Evolutionary conservation across 1,140 invertebrate genomes (phyloP).

Genomic region (Drosophila grimshawi): DNA sequence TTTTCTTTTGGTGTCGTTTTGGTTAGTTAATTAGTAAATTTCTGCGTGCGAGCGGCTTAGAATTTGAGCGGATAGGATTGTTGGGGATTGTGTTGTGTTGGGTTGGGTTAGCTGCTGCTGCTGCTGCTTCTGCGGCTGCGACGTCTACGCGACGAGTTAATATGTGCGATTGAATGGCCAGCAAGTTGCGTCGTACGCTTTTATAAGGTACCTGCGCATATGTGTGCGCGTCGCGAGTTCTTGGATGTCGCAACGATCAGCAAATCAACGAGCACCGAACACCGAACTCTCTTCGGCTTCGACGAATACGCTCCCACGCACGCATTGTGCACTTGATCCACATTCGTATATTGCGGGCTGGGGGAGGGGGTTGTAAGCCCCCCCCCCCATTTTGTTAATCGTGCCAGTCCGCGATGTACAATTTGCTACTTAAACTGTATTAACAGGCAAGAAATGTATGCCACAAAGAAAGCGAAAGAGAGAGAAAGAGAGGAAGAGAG

Average conservation of each 20-base stretch:
- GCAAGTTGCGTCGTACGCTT: slow-evolving; percentile 22
- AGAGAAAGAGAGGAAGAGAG: background rate
- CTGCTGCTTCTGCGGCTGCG: slow-evolving; percentile 39
- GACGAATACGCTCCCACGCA: slow-evolving; percentile 33
- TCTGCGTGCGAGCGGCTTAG: slow-evolving; percentile 25
- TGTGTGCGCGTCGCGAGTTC: slow-evolving; percentile 37
- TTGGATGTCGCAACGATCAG: slow-evolving; percentile 29
- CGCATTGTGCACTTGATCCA: slow-evolving; percentile 44
- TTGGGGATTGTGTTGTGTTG: background rate
- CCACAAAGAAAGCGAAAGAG: background rate
- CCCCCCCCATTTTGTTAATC: slow-evolving; percentile 13
- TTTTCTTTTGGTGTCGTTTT: slow-evolving; percentile 19
- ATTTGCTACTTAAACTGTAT: slow-evolving; percentile 10
- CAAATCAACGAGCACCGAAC: background rate
- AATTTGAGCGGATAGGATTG: slow-evolving; percentile 4
- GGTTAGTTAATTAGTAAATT: slow-evolving; percentile 39
- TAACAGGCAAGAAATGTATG: background rate
- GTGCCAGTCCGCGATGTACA: slow-evolving; percentile 27
- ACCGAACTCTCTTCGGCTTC: slow-evolving; percentile 28
- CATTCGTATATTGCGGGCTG: slow-evolving; percentile 8
- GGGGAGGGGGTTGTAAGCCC: slow-evolving; percentile 2
- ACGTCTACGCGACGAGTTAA: slow-evolving; percentile 61
- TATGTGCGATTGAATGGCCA: slow-evolving; percentile 54
- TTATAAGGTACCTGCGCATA: slow-evolving; percentile 45
- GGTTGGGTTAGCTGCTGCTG: slow-evolving; percentile 24